Conservation (phyloP, 2,888 invertebrate species). For the Hirtodrosophila trivittata region DNA sequence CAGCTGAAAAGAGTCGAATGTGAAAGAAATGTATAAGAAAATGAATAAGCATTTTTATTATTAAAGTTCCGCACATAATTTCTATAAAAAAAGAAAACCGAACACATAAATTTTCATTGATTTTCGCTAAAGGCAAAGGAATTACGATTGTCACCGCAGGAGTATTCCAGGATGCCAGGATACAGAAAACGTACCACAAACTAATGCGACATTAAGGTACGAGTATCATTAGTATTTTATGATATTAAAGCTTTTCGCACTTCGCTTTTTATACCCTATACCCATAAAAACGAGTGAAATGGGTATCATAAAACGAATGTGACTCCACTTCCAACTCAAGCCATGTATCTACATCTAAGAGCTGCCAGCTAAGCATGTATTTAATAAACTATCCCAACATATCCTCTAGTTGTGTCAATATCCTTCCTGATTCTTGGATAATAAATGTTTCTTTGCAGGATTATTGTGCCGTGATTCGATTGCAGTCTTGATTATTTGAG, state of each 20-base stretch:
- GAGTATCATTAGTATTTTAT: constrained; percentile 58
- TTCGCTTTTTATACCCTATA: constrained; percentile 16
- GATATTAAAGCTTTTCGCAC: constrained; percentile 38
- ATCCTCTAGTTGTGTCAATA: too few species aligned
- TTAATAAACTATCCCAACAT: too few species aligned
- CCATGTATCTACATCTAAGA: background rate
- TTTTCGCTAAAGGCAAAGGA: background rate
- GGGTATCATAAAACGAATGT: background rate
- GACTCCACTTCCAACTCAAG: background rate
- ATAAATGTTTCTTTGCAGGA: too few species aligned
- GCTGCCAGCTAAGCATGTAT: too few species aligned
- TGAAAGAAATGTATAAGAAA: background rate
- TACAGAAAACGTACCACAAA: constrained; percentile 48
- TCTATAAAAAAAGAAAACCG: background rate
- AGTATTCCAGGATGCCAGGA: constrained; percentile 3
- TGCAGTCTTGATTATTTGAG: too few species aligned
- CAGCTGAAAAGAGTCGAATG: constrained; percentile 87
- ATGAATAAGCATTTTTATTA: constrained; percentile 24
- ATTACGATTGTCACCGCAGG: background rate
- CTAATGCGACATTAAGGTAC: constrained; percentile 54
- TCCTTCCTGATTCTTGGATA: too few species aligned
- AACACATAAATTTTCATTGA: background rate
- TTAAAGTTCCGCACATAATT: constrained; percentile 20
- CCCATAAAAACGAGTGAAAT: background rate
- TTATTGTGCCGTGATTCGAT: too few species aligned